Base-by-base conservation (phyloP, 2,888 invertebrate species). In the Diaprepes abbreviatus region DNA sequence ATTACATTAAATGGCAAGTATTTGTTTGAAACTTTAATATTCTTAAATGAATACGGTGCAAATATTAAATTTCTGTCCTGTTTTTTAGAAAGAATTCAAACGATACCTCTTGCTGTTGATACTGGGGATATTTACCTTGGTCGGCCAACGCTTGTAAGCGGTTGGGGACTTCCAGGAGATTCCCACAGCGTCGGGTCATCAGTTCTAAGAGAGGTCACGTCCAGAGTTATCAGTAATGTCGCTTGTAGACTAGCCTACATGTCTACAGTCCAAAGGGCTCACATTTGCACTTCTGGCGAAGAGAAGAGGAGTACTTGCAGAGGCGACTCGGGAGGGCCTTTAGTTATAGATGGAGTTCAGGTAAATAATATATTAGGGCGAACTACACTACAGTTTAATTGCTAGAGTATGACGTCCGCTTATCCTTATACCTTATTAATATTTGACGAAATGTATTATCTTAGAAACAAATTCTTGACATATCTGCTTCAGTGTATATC, bases 271-370 rank as follows among this genome's bases (percentile, higher is more conserved):
- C 80, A 83, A 16, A 77, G 77, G 6, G 84, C 83, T 50, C 86
- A 87, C 71, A 74, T 88, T 6, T 88, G 88, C 73, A 85, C 86
- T 33, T 80, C 81, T 17, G 88, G 87, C 0, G 69, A 74, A 0
- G 80, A 81, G 0, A 81, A 83, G 0, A 83, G 81, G 10, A 85
- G 87, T 0, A 86, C 86, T 1, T 88, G 88, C 72, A 86, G 84
- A 38, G 87, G 86, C 0, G 86, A 86, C 70, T 85, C 86, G 4
- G 85, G 84, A 45, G 85, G 85, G 14, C 73, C 79, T 16, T 50
- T 75, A 36, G 75, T 73, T 2, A 54, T 75, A 9, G 69, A 71
- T 17, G 74, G 73, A 1, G 69, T 71, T 40, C 75, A 75, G 75
- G 78, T 77, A 71, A 24, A 19, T 19, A 7, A 38, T n/a, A n/a